Evolutionary conservation across 1,140 invertebrate species (phyloP).

Genomic region (Drosophila trapezifrons): DNA sequence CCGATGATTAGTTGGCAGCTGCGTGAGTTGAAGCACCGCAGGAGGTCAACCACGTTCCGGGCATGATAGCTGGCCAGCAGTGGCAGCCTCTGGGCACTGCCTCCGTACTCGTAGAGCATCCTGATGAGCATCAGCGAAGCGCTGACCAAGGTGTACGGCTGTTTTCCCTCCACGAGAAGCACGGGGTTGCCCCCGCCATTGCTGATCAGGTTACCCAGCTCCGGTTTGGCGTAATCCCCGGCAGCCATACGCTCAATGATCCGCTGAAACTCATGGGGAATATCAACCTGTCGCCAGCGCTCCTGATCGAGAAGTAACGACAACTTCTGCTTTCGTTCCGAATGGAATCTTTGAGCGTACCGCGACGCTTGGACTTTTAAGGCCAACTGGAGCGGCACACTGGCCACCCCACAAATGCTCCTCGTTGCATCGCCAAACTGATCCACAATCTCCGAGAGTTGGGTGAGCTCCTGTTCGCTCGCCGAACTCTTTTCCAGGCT

Average conservation of each 20-base stretch:
- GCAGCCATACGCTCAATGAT: slow-evolving; percentile 91
- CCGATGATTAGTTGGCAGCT: no score
- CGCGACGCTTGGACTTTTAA: slow-evolving; percentile 95
- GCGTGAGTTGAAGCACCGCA: slow-evolving; percentile 95
- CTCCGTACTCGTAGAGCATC: slow-evolving; percentile 95
- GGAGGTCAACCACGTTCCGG: slow-evolving; percentile 93
- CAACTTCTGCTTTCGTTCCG: slow-evolving; percentile 93
- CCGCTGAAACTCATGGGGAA: slow-evolving; percentile 93
- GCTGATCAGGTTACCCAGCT: slow-evolving; percentile 66
- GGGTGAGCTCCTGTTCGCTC: slow-evolving; percentile 90
- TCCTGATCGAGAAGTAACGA: slow-evolving; percentile 94
- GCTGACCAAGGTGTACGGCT: slow-evolving; percentile 94
- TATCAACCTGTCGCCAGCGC: slow-evolving; percentile 96
- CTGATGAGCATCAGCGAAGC: slow-evolving; percentile 93
- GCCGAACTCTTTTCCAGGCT: slow-evolving; percentile 87
- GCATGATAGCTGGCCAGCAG: slow-evolving; percentile 89
- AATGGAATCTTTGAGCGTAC: slow-evolving; percentile 96
- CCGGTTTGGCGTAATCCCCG: slow-evolving; percentile 79
- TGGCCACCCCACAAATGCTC: slow-evolving; percentile 90
- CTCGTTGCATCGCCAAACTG: slow-evolving; percentile 91
- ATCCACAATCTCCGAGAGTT: slow-evolving; percentile 91
- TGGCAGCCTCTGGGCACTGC: slow-evolving; percentile 89
- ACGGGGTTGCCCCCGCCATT: slow-evolving; percentile 82
- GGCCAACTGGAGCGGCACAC: slow-evolving; percentile 91
- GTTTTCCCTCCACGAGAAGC: slow-evolving; percentile 90